Evolutionary conservation across 30 jellyfish, hydroid and myxozoan species (phyloP), one percentile per base, ranked within the genome.

Genomic region (Chrysaora quinquecirrha): DNA sequence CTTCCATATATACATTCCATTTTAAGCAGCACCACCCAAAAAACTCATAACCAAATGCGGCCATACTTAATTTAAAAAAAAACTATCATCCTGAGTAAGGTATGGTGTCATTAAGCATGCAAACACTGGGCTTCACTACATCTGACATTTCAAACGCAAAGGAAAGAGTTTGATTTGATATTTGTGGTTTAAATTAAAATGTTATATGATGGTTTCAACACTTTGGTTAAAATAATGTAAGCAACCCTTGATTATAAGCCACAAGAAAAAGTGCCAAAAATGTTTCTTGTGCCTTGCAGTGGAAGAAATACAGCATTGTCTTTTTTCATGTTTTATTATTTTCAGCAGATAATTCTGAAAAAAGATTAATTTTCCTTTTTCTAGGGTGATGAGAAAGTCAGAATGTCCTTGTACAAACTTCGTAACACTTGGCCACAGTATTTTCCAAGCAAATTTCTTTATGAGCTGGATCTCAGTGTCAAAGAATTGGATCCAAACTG

Each of bases 361-460:
- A 4, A 58, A 23, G 20, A 28, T 11, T 4, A 12, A 43, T 34
- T 29, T 64, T 34, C 1, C 30, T 21, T 60, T 0, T 68, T 76
- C 10, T 73, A 91, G 98, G 96, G 87, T 29, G 98, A 91, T 84
- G 98, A 91, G 64, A 74, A 78, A 34, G 48, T 84, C 48, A 56
- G 95, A 50, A 60, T 91, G 81, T 73, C 92, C 43, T 46, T 91
- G 62, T 91, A 68, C 71, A 91, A 91, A 61, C 90, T 91, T 20
- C 79, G 98, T 7, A 77, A 91, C 64, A 91, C 98, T 4, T 91
- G 98, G 98, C 76, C 95, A 11, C 95, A 84, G 35, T 91, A 48
- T 56, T 75, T 91, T 30, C 77, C 94, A 22, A 32, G 64, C 16
- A 87, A 73, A 30, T 71, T 90, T 20, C 72, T 91, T 27, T 54